These are phyloP conservation scores for Ypsolopha scabrella DNA, from an alignment of 2,888 invertebrate genomes.

Conservation along the genomic window DNA sequence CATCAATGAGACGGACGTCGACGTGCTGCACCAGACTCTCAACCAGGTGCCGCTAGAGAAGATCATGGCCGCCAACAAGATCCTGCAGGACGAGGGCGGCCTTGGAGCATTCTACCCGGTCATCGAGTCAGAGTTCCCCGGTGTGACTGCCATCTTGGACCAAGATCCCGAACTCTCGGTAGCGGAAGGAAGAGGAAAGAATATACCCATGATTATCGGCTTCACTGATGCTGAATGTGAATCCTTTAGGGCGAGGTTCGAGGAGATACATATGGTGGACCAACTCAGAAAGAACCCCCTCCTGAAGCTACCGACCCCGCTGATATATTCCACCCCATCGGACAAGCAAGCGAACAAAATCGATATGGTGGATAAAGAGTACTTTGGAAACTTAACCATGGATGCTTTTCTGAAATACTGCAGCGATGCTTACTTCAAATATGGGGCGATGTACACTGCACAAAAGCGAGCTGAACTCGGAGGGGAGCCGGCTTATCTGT, in stretches of 20 bases:
- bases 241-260: conserved; percentile 33
- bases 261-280: conserved; percentile 27
- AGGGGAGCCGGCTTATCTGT: conserved; percentile 59
- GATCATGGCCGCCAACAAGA: conserved; percentile 31
- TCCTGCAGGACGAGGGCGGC: conserved; percentile 32
- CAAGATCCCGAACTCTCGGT: conserved; percentile 41
- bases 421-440: conserved; percentile 36
- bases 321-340: conserved; percentile 22
- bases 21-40: conserved; percentile 33
- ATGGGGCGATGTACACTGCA: conserved; percentile 39
- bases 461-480: conserved; percentile 18
- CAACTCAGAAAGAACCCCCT: conserved; percentile 25
- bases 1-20: conserved; percentile 34
- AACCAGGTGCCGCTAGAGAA: conserved; percentile 30
- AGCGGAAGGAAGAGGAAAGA: conserved; percentile 30
- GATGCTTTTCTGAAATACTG: conserved; percentile 33
- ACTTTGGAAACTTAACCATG: conserved; percentile 29
- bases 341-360: conserved; percentile 17
- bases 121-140: conserved; percentile 35
- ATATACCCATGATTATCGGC: conserved; percentile 45
- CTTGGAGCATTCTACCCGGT: conserved; percentile 41
- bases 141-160: conserved; percentile 38
- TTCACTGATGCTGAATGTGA: conserved; percentile 46
- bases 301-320: conserved; percentile 23
- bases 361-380: conserved; percentile 23